Evolutionary conservation across 2,797 vertebrate species (phyloP), one percentile per base, ranked within the genome.

Genomic region (Botia kubotai): DNA sequence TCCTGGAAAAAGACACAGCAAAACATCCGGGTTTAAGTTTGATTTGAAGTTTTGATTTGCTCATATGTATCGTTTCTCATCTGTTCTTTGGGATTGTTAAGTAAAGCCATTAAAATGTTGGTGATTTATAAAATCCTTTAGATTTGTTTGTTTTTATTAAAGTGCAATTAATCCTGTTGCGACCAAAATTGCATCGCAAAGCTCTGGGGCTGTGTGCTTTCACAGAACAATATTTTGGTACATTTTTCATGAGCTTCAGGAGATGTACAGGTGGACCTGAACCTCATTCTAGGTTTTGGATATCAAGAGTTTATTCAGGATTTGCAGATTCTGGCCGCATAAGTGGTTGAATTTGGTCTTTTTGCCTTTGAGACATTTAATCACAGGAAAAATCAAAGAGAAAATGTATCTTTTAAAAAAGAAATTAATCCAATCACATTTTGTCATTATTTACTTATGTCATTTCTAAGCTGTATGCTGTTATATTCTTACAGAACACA

Each of bases 61-160:
- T 19, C 6, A 65, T 36, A 19, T 66, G 33, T 43, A 33, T 71
- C 7, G 36, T 23, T 26, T 57, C 62, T 71, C n/a, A 39, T 79
- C 68, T 63, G 26, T 79, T 63, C 55, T 79, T 46, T 63, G 62
- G 33, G 77, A 63, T 79, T 71, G 66, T 63, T 63, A 23, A 16
- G 33, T 33, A 33, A 33, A 33, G 33, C 33, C 33, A 33, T 6
- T 70, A 48, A 52, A 52, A 33, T 79, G 57, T 71, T 71, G 46
- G 55, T 70, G 67, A 70, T 78, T 62, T 63, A 63, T 52, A 26
- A 33, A 33, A 33, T 33, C 33, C 33, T 33, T 2, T 26, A 26
- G 33, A 33, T n/a, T n/a, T n/a, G n/a, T n/a, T 33, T 33, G 23
- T 26, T 26, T 26, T 26, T 33, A 33, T 33, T 33, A 33, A 5